phyloP scores from a whole-genome alignment of 1,140 invertebrate genomes.

The Onthophagus taurus region DNA sequence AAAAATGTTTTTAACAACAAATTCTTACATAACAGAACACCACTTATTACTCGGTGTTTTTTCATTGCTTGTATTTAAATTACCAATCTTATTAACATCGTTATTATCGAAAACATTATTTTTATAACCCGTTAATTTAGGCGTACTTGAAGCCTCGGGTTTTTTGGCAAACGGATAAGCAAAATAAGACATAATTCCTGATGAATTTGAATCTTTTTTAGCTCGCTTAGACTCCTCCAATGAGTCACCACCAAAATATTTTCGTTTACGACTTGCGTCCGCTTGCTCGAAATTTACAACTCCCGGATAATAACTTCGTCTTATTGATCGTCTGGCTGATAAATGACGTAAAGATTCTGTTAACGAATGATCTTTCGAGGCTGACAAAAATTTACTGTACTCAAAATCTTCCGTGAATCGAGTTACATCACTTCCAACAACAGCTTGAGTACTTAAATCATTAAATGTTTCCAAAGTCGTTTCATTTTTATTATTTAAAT shows the following conservation, averaged over 20 bases:
- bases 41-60: conserved; percentile 3
- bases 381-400: conserved; percentile 18
- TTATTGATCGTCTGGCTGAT: conserved; percentile 27
- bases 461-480: conserved; percentile 20
- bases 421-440: conserved; percentile 28
- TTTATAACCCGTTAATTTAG: conserved; percentile 31
- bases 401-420: conserved; percentile 16
- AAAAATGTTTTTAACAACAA: no score
- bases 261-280: not conserved
- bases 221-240: conserved; percentile 29
- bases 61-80: not conserved
- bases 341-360: conserved; percentile 25
- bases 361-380: conserved; percentile 20
- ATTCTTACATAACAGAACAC: conserved; percentile 7
- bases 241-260: conserved; percentile 19
- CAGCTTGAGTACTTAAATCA: conserved; percentile 26
- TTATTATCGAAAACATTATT: conserved; percentile 4
- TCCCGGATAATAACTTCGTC: conserved; percentile 9
- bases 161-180: conserved; percentile 23
- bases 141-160: conserved; percentile 29
- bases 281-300: not conserved
- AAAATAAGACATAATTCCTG: conserved; percentile 27
- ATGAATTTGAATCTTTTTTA: conserved; percentile 20
- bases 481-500: conserved; percentile 6
- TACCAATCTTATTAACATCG: conserved; percentile 8